Evolutionary conservation across 2,797 vertebrate genomes (phyloP).

Genomic region (Esox lucius): DNA sequence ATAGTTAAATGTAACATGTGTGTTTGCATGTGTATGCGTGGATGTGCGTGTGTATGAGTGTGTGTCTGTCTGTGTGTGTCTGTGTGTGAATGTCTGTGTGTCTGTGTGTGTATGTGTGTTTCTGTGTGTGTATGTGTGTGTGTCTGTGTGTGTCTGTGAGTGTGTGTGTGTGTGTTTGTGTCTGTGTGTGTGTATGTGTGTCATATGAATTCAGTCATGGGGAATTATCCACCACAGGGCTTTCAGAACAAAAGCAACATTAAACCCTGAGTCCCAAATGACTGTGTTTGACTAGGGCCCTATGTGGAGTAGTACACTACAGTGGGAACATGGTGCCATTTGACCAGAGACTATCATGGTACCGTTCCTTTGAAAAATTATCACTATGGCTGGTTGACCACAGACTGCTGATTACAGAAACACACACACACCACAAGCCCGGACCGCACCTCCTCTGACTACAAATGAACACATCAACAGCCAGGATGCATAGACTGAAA

Average conservation of each 20-base stretch:
- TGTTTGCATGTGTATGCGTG: no score
- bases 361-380: no score
- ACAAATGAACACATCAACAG: no score
- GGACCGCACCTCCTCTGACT: no score
- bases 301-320: no score
- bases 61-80: neutral
- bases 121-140: neutral
- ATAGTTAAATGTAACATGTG: no score
- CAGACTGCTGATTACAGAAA: no score
- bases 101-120: neutral
- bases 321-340: no score
- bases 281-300: constrained; percentile 8
- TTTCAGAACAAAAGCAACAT: constrained; percentile 49
- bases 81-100: neutral
- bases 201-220: constrained; percentile 56
- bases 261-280: constrained; percentile 48
- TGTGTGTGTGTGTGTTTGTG: neutral
- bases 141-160: neutral
- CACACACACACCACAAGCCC: no score
- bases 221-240: constrained; percentile 48
- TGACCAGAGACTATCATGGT: no score
- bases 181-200: constrained; percentile 3
- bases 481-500: no score
- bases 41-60: neutral
- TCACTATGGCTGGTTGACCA: no score